Conservation (phyloP, 2,797 vertebrate genomes). For the Hoplostethus mediterraneus region DNA sequence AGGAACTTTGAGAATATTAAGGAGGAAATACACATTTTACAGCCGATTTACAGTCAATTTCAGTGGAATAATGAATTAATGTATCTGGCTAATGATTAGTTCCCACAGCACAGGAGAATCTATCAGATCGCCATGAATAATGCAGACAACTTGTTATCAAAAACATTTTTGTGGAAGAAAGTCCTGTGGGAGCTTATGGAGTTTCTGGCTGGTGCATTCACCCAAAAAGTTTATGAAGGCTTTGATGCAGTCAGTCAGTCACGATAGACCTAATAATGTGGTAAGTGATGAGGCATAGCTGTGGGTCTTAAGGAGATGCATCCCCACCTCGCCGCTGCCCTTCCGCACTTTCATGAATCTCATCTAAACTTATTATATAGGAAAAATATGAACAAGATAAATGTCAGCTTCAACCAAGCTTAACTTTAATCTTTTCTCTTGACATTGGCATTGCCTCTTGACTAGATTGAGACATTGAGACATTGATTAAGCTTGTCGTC, state of each 20-base stretch:
- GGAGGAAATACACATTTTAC: conserved; percentile 43
- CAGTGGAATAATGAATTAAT: conserved; percentile 65
- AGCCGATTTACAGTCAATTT: conserved; percentile 63
- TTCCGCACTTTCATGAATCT: conserved; percentile 12
- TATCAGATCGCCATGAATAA: conserved; percentile 80
- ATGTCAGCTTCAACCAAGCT: conserved; percentile 12
- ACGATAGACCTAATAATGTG: conserved; percentile 52
- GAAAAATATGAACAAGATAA: conserved; percentile 7
- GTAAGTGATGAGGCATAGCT: conserved; percentile 18
- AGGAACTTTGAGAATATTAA: conserved; percentile 45
- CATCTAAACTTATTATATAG: conserved; percentile 4
- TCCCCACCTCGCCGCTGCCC: conserved; percentile 9
- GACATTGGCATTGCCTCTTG: background rate
- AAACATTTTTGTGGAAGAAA: conserved; percentile 63
- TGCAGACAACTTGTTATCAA: conserved; percentile 76
- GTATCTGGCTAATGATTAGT: conserved; percentile 74
- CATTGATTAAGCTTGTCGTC: background rate
- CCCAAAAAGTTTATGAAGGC: conserved; percentile 58
- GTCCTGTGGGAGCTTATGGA: conserved; percentile 49
- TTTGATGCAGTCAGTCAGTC: conserved; percentile 56
- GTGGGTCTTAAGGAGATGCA: conserved; percentile 30
- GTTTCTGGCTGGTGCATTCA: conserved; percentile 55
- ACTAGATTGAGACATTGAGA: no score
- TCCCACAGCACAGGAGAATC: conserved; percentile 50
- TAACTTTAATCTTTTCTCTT: background rate